phyloP scores from a whole-genome alignment of 2,888 invertebrate species.

The Ashinkailepas kermadecensis region DNA sequence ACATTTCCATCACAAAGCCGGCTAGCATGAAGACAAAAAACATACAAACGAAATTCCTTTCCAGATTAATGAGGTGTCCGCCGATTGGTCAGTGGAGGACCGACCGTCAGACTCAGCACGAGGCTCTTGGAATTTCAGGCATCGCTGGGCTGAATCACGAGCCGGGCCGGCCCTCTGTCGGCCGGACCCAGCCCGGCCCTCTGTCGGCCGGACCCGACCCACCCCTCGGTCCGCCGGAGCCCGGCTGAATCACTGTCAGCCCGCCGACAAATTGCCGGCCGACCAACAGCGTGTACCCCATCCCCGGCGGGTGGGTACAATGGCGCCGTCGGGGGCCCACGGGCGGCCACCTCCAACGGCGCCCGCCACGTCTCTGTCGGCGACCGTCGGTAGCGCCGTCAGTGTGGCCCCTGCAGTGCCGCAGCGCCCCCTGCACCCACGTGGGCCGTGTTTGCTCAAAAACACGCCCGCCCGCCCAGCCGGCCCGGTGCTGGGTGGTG shows the following conservation, averaged over 20 bases:
- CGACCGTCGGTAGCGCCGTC: background rate
- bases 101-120: background rate
- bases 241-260: background rate
- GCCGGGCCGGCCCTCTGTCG: too few relatives aligned
- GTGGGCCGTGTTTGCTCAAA: constrained; percentile 3
- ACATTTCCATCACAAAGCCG: background rate
- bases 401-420: background rate
- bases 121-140: too few relatives aligned
- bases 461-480: background rate
- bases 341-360: background rate
- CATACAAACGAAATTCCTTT: background rate
- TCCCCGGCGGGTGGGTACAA: background rate
- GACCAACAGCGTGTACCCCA: background rate
- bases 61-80: background rate
- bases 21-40: background rate
- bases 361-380: constrained; percentile 13
- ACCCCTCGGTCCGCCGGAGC: background rate
- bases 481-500: background rate
- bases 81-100: background rate
- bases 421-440: background rate
- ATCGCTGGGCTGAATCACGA: too few relatives aligned
- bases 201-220: too few relatives aligned
- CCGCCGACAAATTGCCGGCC: background rate
- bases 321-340: background rate
- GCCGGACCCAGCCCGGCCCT: too few relatives aligned